Conservation (phyloP, 2,888 invertebrate genomes). For the Tribolium freemani region DNA sequence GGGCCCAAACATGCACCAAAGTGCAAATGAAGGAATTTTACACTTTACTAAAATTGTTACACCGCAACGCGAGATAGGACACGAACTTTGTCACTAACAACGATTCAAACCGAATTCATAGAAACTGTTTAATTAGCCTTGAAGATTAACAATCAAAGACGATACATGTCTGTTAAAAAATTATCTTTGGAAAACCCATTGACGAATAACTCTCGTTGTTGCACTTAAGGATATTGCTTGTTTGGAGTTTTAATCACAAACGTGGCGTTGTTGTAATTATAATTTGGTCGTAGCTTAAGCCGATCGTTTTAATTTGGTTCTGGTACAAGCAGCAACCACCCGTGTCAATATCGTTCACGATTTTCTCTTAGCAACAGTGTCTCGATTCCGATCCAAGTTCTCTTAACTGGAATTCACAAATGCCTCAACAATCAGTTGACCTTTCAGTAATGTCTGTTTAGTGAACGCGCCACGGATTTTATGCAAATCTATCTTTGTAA, state of each 20-base stretch:
- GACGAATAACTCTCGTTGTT: neutral
- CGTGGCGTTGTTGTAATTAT: neutral
- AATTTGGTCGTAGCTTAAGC: neutral
- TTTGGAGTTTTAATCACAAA: neutral
- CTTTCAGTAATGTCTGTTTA: conserved; percentile 51
- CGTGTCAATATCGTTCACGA: conserved; percentile 37
- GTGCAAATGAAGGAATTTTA: neutral
- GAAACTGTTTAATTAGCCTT: conserved; percentile 21
- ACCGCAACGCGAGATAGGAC: neutral
- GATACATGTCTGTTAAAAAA: neutral
- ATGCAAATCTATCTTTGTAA: conserved; percentile 43
- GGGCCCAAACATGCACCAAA: conserved; percentile 16
- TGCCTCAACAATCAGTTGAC: conserved; percentile 51
- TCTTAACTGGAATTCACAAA: conserved; percentile 41
- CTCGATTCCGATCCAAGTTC: conserved; percentile 21
- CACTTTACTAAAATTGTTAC: neutral
- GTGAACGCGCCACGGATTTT: conserved; percentile 47
- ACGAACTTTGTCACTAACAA: neutral
- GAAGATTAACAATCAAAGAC: conserved; percentile 5
- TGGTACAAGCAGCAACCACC: conserved; percentile 30
- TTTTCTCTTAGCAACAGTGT: conserved; percentile 42
- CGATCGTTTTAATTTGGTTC: neutral
- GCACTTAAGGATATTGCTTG: neutral
- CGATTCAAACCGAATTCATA: neutral
- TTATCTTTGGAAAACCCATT: conserved; percentile 1